Base-by-base conservation (phyloP, 2,888 invertebrate genomes). In the Orthosia gothica region DNA sequence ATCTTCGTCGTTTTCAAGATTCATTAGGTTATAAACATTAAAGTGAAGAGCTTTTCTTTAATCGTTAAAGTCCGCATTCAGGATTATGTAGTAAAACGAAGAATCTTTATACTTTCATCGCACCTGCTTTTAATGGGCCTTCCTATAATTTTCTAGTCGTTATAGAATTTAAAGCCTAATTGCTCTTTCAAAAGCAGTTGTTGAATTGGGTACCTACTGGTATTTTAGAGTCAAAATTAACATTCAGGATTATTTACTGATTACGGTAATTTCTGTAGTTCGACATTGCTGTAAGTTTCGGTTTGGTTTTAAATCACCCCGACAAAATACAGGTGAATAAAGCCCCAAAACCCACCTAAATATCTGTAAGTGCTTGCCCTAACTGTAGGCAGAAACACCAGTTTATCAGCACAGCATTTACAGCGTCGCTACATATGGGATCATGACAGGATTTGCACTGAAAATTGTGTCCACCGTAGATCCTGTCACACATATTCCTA, bases 391-490 rank as follows among this genome's bases (percentile, higher is more conserved):
- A 16, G 18, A 49, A 55, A 40, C 58, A 59, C 11, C n/a, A 69
- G 76, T 75, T 55, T 63, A 50, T 77, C 12, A 77, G 52, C 18
- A 18, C n/a, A 50, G 45, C 9, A 18, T 66, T 50, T 50, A 52
- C 71, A 23, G 49, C n/a, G 57, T 52, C 52, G 47, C 7, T 7
- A 58, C 23, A 13, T 26, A 20, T 57, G 26, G 49, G 47, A 50
- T 72, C 50, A 65, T 65, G 55, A 20, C 59, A 55, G 50, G 55
- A 62, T 54, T 76, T 65, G 52, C 23, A 61, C 32, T 18, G 61
- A 73, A 79, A 79, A 79, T 79, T 73, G 73, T 79, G 40, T n/a
- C 11, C 45, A 50, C 4, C 57, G 23, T 61, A 72, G 23, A 72
- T 57, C 45, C 45, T 57, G 79, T 70, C 70, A 55, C 50, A 76